phyloP scores from a whole-genome alignment of 2,888 invertebrate species.

The Plusia festucae region DNA sequence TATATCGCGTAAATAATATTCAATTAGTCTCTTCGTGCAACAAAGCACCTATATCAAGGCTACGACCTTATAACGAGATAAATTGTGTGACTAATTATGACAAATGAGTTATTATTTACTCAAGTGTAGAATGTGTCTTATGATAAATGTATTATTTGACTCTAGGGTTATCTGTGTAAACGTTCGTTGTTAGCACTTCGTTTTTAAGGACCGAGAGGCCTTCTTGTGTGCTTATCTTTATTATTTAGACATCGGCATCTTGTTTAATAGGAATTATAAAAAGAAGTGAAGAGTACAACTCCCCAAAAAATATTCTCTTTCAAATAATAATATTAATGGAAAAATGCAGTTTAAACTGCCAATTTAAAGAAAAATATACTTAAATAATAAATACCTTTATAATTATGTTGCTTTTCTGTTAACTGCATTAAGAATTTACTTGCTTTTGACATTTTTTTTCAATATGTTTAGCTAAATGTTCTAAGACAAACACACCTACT shows the following conservation, averaged over 20 bases:
- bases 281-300: too few species aligned
- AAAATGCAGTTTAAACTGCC: too few species aligned
- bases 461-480: too few species aligned
- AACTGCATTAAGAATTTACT: too few species aligned
- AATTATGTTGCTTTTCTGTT: too few species aligned
- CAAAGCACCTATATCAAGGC: conserved; percentile 66
- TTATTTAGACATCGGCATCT: too few species aligned
- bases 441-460: too few species aligned
- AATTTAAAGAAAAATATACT: too few species aligned
- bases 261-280: not conserved
- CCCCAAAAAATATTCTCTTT: too few species aligned
- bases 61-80: conserved; percentile 66
- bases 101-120: conserved; percentile 69
- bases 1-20: conserved; percentile 56
- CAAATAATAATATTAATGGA: too few species aligned
- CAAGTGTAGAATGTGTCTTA: conserved; percentile 27
- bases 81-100: conserved; percentile 75
- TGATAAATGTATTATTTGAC: conserved; percentile 51
- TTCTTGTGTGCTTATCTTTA: not conserved
- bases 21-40: conserved; percentile 54
- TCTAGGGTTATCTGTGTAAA: conserved; percentile 46
- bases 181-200: conserved; percentile 31
- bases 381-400: too few species aligned
- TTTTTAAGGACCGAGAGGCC: conserved; percentile 35
- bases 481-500: too few species aligned